Conservation (phyloP, 1,140 invertebrate species). For the Samia ricini region DNA sequence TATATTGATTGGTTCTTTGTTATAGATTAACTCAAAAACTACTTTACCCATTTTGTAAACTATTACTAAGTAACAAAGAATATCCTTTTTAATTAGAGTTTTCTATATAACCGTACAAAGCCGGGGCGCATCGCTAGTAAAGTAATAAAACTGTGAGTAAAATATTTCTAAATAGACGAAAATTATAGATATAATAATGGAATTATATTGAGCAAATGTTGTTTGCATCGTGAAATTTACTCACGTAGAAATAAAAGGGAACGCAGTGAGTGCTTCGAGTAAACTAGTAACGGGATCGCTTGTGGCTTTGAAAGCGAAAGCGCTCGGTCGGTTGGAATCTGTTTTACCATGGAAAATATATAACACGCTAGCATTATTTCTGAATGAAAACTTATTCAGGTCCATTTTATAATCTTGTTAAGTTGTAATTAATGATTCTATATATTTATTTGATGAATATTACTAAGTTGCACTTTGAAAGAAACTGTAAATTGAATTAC, state of each 20-base stretch:
- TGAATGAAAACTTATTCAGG: too few species aligned
- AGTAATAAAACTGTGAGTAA: background rate
- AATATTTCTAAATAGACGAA: background rate
- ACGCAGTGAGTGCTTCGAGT: background rate
- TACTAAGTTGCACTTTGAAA: too few species aligned
- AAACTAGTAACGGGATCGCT: background rate
- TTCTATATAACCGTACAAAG: background rate
- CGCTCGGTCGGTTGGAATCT: background rate
- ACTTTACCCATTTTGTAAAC: too few species aligned
- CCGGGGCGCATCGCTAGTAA: background rate
- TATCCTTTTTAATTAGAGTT: too few species aligned
- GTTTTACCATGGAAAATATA: background rate
- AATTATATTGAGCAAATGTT: background rate
- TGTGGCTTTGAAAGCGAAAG: background rate
- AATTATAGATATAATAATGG: background rate
- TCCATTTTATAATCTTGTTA: too few species aligned
- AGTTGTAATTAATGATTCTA: too few species aligned
- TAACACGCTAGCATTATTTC: too few species aligned
- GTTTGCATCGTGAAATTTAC: background rate
- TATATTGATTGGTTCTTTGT: too few species aligned
- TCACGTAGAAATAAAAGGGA: background rate
- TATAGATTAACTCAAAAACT: too few species aligned
- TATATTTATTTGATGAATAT: too few species aligned
- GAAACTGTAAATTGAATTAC: too few species aligned
- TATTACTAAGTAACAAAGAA: background rate